phyloP scores from a whole-genome alignment of 2,113 vertebrate genomes.

The Pontoporia blainvillei region DNA sequence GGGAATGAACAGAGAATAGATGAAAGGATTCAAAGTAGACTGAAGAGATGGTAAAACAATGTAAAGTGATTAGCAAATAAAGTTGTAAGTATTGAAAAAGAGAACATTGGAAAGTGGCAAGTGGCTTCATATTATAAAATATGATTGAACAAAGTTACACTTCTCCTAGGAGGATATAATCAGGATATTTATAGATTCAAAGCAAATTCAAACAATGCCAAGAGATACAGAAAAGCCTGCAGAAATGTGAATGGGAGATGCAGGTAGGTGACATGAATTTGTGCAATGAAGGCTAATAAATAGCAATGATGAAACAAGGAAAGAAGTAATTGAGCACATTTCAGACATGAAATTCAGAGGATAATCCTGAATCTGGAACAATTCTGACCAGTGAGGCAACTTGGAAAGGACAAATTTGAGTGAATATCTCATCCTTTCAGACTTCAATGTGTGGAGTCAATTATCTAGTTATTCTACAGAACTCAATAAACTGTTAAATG shows the following conservation, averaged over 20 bases:
- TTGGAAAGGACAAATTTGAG: neutral
- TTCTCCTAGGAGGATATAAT: neutral
- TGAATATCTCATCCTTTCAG: neutral
- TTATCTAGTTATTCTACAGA: neutral
- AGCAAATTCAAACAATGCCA: neutral
- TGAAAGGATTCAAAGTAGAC: neutral
- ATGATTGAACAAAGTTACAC: neutral
- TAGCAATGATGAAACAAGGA: neutral
- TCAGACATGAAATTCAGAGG: neutral
- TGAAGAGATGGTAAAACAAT: neutral
- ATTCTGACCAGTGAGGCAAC: neutral
- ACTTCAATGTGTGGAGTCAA: neutral
- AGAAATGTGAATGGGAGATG: neutral
- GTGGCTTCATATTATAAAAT: neutral
- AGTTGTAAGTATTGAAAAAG: neutral
- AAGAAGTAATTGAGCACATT: neutral
- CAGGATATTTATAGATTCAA: neutral
- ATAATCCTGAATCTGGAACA: neutral
- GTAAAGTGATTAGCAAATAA: neutral
- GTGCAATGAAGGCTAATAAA: neutral
- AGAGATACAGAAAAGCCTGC: neutral
- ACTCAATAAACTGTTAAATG: neutral
- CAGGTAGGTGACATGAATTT: neutral
- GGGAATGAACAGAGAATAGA: neutral
- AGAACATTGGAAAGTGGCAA: neutral